phyloP scores from a whole-genome alignment of 2,888 invertebrate species.

The Agonum fuliginosum region DNA sequence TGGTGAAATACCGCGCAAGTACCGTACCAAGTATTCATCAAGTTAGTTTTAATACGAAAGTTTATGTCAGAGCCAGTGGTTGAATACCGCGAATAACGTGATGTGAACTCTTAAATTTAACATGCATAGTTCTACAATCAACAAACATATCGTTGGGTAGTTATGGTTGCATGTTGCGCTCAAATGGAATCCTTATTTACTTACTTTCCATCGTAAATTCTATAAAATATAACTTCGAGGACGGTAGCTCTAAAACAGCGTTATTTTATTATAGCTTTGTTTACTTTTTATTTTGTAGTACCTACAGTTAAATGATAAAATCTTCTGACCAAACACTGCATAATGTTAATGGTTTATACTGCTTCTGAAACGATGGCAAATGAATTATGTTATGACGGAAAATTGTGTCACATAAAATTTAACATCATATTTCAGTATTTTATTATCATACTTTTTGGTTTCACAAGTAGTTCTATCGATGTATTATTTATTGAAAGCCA shows the following conservation, averaged over 20 bases:
- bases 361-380: no score
- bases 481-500: no score
- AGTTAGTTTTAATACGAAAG: constrained; percentile 21
- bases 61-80: constrained; percentile 1
- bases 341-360: no score
- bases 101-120: background rate
- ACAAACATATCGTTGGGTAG: background rate
- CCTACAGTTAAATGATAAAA: background rate
- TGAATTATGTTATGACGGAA: no score
- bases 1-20: background rate
- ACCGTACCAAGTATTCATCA: background rate
- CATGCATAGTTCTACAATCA: constrained; percentile 36
- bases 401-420: no score
- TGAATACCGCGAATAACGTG: background rate
- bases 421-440: no score
- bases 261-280: constrained; percentile 33
- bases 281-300: constrained; percentile 1
- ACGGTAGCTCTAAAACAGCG: constrained; percentile 14
- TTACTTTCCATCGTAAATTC: constrained; percentile 27
- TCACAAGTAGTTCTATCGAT: no score
- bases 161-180: constrained; percentile 19
- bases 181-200: constrained; percentile 18
- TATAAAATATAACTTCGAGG: constrained; percentile 9
- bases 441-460: no score
- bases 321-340: constrained; percentile 23